Evolutionary conservation across 2,888 invertebrate species (phyloP).

Genomic region (Lithophane ornitopus): DNA sequence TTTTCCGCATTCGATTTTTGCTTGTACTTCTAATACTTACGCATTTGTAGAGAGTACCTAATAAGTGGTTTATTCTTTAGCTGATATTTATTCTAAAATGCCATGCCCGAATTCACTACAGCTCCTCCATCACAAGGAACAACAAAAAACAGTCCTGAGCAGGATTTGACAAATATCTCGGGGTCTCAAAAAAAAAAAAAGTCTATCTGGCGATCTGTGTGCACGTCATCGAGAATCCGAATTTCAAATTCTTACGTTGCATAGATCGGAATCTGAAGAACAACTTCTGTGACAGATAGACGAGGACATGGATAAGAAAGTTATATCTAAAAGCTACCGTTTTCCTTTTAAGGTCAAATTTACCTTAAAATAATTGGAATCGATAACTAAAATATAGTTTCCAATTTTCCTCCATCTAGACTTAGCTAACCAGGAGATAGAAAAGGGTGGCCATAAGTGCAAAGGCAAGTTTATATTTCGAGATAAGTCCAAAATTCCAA

Average conservation of each 20-base stretch:
- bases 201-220: not conserved
- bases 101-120: not conserved
- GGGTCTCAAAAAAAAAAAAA: not conserved
- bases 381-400: not conserved
- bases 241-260: not conserved
- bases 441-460: not conserved
- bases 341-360: not conserved
- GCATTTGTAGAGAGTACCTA: not conserved
- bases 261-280: not conserved
- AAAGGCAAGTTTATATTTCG: not conserved
- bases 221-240: not conserved
- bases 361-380: not conserved
- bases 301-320: not conserved
- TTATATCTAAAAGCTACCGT: not conserved
- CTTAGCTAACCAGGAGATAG: conserved; percentile 90
- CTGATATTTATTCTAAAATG: not conserved
- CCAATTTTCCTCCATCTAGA: not conserved
- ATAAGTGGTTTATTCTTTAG: not conserved
- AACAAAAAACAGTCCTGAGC: not conserved
- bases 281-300: not conserved
- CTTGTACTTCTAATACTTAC: too few relatives aligned
- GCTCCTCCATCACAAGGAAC: not conserved
- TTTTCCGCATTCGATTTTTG: not conserved
- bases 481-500: not conserved
- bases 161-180: not conserved